These are phyloP conservation scores for Himantopus leucocephalus DNA, from an alignment of 2,113 vertebrate species.

Conservation along the genomic window DNA sequence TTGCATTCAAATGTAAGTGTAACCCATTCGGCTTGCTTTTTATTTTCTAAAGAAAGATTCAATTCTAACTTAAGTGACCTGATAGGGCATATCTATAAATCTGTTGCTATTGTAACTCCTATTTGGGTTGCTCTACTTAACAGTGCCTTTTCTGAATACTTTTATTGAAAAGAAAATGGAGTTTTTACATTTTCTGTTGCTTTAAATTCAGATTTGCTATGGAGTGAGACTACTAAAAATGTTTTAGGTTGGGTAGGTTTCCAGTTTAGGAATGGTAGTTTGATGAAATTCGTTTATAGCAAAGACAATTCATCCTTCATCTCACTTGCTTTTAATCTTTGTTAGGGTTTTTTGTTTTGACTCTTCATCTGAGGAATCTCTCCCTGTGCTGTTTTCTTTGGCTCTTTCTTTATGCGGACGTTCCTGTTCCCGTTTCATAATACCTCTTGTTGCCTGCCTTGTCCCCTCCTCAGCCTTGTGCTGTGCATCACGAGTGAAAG, in stretches of 20 bases:
- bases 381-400: neutral
- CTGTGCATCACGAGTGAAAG: neutral
- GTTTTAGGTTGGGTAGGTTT: neutral
- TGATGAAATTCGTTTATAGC: neutral
- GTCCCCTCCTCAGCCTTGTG: neutral
- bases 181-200: fast-evolving
- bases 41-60: neutral
- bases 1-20: neutral
- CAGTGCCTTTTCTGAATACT: neutral
- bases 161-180: neutral
- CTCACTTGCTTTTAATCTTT: neutral
- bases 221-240: neutral
- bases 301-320: neutral
- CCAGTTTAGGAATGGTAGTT: neutral
- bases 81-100: neutral
- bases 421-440: neutral
- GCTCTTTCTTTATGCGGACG: fast-evolving
- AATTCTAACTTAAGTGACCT: neutral
- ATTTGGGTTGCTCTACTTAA: neutral
- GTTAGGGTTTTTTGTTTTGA: neutral
- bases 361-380: neutral
- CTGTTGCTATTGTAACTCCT: neutral
- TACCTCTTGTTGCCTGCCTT: neutral
- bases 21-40: neutral
- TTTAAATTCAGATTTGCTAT: neutral